These are phyloP conservation scores for Metopia argyrocephala DNA, from an alignment of 2,888 invertebrate genomes.

Conservation along the genomic window DNA sequence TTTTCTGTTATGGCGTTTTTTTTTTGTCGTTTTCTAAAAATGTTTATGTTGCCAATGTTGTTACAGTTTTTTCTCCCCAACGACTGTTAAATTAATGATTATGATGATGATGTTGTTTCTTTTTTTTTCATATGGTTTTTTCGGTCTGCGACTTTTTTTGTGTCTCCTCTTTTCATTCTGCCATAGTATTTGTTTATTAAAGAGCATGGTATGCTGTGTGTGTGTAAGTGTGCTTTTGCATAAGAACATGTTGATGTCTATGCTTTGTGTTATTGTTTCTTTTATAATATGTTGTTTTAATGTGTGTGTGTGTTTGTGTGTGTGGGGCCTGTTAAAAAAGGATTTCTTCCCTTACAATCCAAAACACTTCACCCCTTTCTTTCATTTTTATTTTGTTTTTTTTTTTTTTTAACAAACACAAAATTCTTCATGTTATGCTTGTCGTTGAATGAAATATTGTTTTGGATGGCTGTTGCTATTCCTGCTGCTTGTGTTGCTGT, in stretches of 20 bases:
- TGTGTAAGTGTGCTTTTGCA: neutral
- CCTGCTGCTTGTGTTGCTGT: constrained; percentile 17
- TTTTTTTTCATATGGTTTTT: neutral
- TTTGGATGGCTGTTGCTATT: constrained; percentile 40
- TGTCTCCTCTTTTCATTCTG: neutral
- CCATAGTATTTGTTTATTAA: constrained; percentile 26
- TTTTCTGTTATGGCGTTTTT: constrained; percentile 14
- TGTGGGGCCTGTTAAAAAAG: constrained; percentile 53
- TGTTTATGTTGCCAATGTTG: constrained; percentile 25
- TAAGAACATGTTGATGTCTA: neutral
- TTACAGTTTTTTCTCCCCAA: neutral
- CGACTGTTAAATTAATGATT: neutral
- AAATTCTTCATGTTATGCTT: neutral
- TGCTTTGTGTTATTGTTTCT: neutral
- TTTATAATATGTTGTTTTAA: neutral
- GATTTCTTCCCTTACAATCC: constrained; percentile 45
- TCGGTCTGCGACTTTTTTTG: constrained; percentile 2
- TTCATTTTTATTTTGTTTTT: neutral
- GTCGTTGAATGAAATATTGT: constrained; percentile 47
- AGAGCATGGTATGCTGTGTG: constrained; percentile 20
- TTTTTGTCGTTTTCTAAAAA: neutral
- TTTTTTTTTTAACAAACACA: neutral
- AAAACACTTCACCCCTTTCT: constrained; percentile 17
- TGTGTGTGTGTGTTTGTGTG: constrained; percentile 41
- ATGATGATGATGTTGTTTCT: constrained; percentile 14